A percentile compares a stretch with the other conserved stretches of the same genome.
Evolutionary conservation across 2,113 vertebrate species (phyloP).

Genomic region (Trinectes maculatus): DNA sequence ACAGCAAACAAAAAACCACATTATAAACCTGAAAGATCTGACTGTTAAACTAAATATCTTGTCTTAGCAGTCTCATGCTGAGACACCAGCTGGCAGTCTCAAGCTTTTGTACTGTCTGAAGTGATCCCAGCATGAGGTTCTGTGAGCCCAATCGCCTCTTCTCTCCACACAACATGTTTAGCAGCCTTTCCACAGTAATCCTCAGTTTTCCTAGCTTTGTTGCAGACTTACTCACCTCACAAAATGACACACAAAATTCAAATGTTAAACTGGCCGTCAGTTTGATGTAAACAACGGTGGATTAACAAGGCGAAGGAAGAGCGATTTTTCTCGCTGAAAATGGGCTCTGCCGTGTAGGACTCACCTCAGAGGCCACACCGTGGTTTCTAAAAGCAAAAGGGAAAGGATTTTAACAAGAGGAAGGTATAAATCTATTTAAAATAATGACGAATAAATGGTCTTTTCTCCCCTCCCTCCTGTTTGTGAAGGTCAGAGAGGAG

Average conservation of each 20-base stretch:
- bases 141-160: conserved; percentile 1
- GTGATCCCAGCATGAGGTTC: conserved; percentile 49
- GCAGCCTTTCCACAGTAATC: conserved; percentile 30
- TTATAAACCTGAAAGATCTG: too few species aligned
- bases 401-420: neutral
- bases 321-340: conserved; percentile 1
- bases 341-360: neutral
- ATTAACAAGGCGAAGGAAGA: neutral
- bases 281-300: neutral
- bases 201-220: conserved; percentile 10
- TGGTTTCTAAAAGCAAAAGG: conserved; percentile 17
- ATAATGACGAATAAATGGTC: neutral
- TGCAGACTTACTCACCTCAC: conserved; percentile 8
- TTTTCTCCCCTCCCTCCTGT: conserved; percentile 13
- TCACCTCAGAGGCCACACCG: neutral
- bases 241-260: neutral
- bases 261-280: neutral
- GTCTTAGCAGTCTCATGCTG: conserved; percentile 12
- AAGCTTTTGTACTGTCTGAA: conserved; percentile 33
- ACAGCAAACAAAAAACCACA: too few species aligned
- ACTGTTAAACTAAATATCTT: conserved; percentile 22
- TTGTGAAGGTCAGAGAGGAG: conserved; percentile 29
- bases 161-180: conserved; percentile 32
- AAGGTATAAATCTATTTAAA: conserved; percentile 5
- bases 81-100: conserved; percentile 26